These are phyloP conservation scores for Cisticola juncidis DNA, from an alignment of 2,113 vertebrate species.

Conservation along the genomic window DNA sequence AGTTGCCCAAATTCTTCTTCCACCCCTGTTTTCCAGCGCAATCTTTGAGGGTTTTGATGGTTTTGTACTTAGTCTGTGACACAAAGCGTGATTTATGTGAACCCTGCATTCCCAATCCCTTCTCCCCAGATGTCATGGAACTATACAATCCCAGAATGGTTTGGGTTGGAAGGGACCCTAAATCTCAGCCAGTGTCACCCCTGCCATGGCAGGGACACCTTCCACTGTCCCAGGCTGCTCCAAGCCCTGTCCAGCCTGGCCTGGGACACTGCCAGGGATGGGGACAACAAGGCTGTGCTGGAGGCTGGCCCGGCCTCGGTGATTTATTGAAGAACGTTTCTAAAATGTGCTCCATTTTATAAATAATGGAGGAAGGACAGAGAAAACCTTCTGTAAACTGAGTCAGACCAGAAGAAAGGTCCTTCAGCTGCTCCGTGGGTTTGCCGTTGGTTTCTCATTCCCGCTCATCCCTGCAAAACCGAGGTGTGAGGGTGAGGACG, in stretches of 20 bases:
- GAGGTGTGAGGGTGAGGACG: not conserved
- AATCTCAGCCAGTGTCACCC: not conserved
- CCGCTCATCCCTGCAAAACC: fast-evolving
- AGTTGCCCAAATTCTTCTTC: not conserved
- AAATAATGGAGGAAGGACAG: not conserved
- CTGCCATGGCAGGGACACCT: not conserved
- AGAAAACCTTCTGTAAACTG: not conserved
- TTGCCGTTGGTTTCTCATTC: not conserved
- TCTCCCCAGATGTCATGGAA: not conserved
- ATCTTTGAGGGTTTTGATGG: not conserved
- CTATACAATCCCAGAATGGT: fast-evolving
- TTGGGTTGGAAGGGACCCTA: not conserved
- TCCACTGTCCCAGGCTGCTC: not conserved
- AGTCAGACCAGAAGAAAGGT: not conserved
- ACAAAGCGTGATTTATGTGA: not conserved
- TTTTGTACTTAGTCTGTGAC: not conserved
- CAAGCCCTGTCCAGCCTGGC: not conserved
- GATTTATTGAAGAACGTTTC: not conserved
- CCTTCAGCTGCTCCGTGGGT: fast-evolving
- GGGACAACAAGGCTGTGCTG: not conserved
- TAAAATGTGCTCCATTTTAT: not conserved
- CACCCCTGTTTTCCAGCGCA: not conserved
- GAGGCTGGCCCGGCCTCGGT: not conserved
- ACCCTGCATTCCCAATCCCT: not conserved
- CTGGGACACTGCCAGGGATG: fast-evolving